phyloP scores from a whole-genome alignment of 2,797 vertebrate species.

The Liasis olivaceus region DNA sequence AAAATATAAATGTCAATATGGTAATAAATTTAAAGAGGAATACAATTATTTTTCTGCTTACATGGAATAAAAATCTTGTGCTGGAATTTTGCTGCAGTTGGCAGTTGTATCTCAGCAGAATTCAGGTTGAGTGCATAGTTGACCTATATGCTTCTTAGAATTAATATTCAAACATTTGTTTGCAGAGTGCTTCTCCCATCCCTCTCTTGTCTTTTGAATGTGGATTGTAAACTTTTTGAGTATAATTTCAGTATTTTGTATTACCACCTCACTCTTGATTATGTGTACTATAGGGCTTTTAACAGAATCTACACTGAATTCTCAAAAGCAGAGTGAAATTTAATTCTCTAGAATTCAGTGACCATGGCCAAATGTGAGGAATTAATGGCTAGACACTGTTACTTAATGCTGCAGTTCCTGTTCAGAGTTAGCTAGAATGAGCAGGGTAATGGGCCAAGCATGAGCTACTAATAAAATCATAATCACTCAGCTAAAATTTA shows the following conservation, averaged over 20 bases:
- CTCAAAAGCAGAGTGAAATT: not conserved
- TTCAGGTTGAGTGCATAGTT: conserved; percentile 27
- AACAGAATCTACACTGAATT: not conserved
- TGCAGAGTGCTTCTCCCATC: not conserved
- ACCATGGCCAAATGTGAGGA: not conserved
- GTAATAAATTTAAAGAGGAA: conserved; percentile 66
- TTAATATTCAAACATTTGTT: not conserved
- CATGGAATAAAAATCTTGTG: conserved; percentile 67
- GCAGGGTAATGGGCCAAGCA: not conserved
- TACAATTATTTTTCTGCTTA: conserved; percentile 71
- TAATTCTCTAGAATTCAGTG: conserved; percentile 23
- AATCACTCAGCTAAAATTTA: not conserved
- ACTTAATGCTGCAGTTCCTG: not conserved
- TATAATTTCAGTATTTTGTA: not conserved
- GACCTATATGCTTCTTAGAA: conserved; percentile 7
- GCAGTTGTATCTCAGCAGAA: conserved; percentile 54
- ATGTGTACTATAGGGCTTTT: not conserved
- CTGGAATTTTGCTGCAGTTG: conserved; percentile 71
- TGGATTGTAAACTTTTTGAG: not conserved
- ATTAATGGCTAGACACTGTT: conserved; percentile 20
- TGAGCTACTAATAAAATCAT: not conserved
- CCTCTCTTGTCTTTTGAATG: not conserved
- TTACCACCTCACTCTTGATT: not conserved
- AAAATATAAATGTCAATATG: conserved; percentile 72
- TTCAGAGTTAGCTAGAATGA: not conserved